Evolutionary conservation across 2,888 invertebrate species (phyloP), one percentile per base, ranked within the genome.

Genomic region (Ypsolopha scabrella): DNA sequence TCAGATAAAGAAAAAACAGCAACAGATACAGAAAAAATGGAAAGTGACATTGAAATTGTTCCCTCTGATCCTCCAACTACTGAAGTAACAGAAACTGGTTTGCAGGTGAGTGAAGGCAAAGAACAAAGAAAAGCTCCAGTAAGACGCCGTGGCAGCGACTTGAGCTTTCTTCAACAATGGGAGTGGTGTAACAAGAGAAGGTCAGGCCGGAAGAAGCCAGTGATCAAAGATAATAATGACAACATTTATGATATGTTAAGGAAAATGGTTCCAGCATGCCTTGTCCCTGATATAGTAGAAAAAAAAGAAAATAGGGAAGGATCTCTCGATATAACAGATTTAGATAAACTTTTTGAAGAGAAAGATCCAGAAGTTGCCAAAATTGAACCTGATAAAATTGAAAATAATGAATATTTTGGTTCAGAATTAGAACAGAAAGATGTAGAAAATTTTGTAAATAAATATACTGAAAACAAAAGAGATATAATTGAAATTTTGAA

Each of bases 131-230:
- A 88, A 60, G 73, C 77, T 44, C 75, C 87, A 8, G 87, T 85
- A 1, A 89, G 93, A 59, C 80, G 93, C n/a, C 83, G 93, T 55
- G 90, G 93, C 41, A 93, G 92, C 72, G 91, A 92, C 36, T 76
- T 93, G 10, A 91, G 90, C 48, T 91, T 91, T 60, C 72, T 94
- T 24, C 91, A 93, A 61, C 91, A 92, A 60, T 93, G 94, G 93
- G 92, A 92, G 50, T 94, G 93, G 92, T 93, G 93, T 60, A 78
- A 87, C 51, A 91, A 88, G 60, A 68, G 90, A 14, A 85, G 88
- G 55, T 87, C 88, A 9, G 76, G 77, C 0, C 67, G 83, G n/a
- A 87, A 85, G 52, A 86, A 83, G 67, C 69, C 88, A 6, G 82
- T 80, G 50, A 88, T 88, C 58, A 85, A 90, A 65, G 87, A 86